Evolutionary conservation across 2,797 vertebrate species (phyloP), one percentile per base, ranked within the genome.

Genomic region (Lithobates pipiens): DNA sequence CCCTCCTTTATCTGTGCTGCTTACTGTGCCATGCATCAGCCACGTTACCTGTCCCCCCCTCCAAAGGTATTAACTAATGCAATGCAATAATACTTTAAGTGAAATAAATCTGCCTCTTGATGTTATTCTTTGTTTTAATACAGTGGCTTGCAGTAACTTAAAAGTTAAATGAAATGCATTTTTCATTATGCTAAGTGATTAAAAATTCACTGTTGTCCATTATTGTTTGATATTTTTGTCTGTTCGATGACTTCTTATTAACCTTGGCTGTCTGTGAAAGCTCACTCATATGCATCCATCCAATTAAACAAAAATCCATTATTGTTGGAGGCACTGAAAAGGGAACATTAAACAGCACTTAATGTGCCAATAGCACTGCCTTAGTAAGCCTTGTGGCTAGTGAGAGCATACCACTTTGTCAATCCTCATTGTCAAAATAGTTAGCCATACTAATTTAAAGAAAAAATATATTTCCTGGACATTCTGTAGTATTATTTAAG

Each of bases 161-260:
- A 29, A 42, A 8, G 21, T 39, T 50, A 69, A 69, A 79, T 79
- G 77, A 65, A 79, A 79, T 79, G 65, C 65, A 79, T 11, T 79
- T 79, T 69, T 79, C 69, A 79, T 69, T 79, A 79, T 69, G 63
- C 69, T 68, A 36, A 44, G 77, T 46, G 25, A 79, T 79, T 68
- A 29, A 69, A 77, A 79, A 79, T 42, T 69, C 65, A 50, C 65
- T 79, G 39, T 69, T 25, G 63, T 39, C 27, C 25, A 79, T 69
- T 79, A 69, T 34, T 79, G 25, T 79, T 69, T 69, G 63, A 50
- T 27, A 70, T 79, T 79, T 79, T 50, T 78, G 50, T 78, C 34
- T 67, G 61, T 78, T 61, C 39, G 42, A 36, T 54, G 77, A 70
- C n/a, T 80, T 80, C 16, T n/a, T 46, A 44, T 73, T 73, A 73